phyloP scores from a whole-genome alignment of 2,888 invertebrate genomes.

The Drosophila falleni region DNA sequence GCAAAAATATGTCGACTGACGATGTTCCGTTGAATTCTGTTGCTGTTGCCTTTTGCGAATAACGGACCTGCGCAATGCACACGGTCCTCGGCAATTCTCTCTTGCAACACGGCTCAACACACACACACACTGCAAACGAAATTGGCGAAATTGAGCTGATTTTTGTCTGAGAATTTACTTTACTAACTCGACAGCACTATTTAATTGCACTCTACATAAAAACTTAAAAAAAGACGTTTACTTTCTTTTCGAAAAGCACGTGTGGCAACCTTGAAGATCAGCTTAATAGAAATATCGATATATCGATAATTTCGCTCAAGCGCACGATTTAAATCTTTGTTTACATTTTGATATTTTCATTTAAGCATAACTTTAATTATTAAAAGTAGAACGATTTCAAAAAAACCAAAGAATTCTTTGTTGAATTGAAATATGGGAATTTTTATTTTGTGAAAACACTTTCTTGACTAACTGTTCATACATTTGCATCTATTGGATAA shows the following conservation, averaged over 20 bases:
- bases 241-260: not conserved
- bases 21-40: constrained; percentile 16
- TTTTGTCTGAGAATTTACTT: not conserved
- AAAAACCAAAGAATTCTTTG: no score
- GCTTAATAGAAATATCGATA: not conserved
- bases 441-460: no score
- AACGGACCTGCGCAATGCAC: constrained; percentile 48
- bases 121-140: constrained; percentile 7
- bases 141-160: not conserved
- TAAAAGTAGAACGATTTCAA: no score
- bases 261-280: not conserved
- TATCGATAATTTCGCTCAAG: constrained; percentile 1
- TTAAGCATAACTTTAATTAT: no score
- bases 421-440: no score
- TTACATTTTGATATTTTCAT: constrained; percentile 10
- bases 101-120: constrained; percentile 19
- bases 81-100: constrained; percentile 12
- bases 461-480: no score
- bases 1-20: constrained; percentile 37
- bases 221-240: no score
- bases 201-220: not conserved
- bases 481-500: no score
- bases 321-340: not conserved
- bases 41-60: constrained; percentile 29
- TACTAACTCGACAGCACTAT: not conserved